Percentiles rank a stretch among this genome's conserved stretches.
Evolutionary conservation across 1,140 invertebrate genomes (phyloP).

Genomic region (Heliconius hewitsoni): DNA sequence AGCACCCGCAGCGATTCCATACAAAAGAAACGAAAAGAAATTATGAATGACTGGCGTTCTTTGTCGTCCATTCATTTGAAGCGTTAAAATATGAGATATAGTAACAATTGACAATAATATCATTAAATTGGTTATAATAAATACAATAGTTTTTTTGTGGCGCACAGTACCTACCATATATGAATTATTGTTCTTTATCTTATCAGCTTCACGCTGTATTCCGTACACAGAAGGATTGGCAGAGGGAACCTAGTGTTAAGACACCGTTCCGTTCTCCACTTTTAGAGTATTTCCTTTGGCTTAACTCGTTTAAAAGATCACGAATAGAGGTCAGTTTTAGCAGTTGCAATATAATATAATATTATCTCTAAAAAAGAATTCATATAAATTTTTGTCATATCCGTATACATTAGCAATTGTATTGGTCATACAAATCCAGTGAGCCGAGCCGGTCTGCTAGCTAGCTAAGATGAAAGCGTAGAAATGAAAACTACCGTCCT

Average conservation of each 20-base stretch:
- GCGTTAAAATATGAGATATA: conserved; percentile 36
- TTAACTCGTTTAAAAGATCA: neutral
- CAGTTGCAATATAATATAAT: neutral
- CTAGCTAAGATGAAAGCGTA: neutral
- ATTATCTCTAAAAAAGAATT: too few species aligned
- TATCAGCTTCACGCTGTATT: too few species aligned
- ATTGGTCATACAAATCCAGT: conserved; percentile 2
- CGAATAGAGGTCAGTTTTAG: too few species aligned
- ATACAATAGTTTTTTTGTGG: neutral
- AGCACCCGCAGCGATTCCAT: conserved; percentile 46
- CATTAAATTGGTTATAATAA: conserved; percentile 22
- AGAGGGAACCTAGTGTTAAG: too few species aligned
- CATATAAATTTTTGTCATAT: neutral
- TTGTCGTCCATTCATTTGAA: conserved; percentile 57
- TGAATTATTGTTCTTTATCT: neutral
- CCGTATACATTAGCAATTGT: neutral
- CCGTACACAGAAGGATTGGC: too few species aligned
- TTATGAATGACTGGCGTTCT: conserved; percentile 61
- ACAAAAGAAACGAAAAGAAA: conserved; percentile 57
- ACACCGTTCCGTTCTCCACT: too few species aligned
- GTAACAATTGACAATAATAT: conserved; percentile 47
- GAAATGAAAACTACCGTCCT: conserved; percentile 2
- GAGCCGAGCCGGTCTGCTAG: neutral
- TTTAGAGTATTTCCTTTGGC: too few species aligned
- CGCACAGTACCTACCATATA: neutral